These are phyloP conservation scores for Hirtodrosophila confusa DNA, from an alignment of 2,888 invertebrate species.

Conservation along the genomic window DNA sequence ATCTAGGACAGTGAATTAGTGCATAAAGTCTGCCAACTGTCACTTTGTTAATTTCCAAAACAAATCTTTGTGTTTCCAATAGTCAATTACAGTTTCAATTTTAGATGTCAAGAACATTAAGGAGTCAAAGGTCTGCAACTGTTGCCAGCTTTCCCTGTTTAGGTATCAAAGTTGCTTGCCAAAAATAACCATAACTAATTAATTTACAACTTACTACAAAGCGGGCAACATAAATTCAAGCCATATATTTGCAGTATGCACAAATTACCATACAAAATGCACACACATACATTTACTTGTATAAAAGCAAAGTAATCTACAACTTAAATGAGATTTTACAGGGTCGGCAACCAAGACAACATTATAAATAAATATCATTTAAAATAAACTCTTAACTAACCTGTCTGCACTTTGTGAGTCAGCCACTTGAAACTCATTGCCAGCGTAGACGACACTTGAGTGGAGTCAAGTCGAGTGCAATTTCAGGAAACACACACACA, in stretches of 20 bases:
- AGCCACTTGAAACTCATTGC: conserved; percentile 45
- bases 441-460: conserved; percentile 45
- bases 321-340: conserved; percentile 72
- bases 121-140: conserved; percentile 2
- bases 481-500: conserved; percentile 25
- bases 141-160: conserved; percentile 22
- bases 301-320: conserved; percentile 69
- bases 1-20: too few relatives aligned
- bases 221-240: conserved; percentile 30
- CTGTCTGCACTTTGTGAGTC: conserved; percentile 72
- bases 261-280: conserved; percentile 13
- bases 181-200: conserved; percentile 29
- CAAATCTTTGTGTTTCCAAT: not conserved
- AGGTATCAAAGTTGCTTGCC: conserved; percentile 40
- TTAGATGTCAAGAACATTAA: not conserved
- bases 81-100: not conserved
- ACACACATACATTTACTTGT: conserved; percentile 13
- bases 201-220: conserved; percentile 34
- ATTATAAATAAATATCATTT: conserved; percentile 78
- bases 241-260: conserved; percentile 34
- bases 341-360: conserved; percentile 48
- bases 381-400: conserved; percentile 77
- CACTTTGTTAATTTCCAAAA: conserved; percentile 2
- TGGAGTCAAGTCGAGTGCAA: conserved; percentile 68
- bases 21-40: not conserved